phyloP scores from a whole-genome alignment of 2,797 vertebrate genomes.

The Enteromius trimaculatus region DNA sequence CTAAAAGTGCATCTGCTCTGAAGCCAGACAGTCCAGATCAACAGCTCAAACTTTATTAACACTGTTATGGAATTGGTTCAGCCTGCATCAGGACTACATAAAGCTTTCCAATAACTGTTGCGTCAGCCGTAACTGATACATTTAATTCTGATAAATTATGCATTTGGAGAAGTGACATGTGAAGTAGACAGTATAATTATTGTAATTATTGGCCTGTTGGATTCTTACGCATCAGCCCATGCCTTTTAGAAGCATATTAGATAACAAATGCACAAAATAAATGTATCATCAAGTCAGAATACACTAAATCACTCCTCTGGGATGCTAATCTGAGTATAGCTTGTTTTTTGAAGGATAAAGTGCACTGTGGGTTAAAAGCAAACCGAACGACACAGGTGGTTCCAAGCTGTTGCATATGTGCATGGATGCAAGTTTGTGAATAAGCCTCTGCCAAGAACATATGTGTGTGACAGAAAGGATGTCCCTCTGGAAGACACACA shows the following conservation, averaged over 20 bases:
- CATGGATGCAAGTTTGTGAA: constrained; percentile 23
- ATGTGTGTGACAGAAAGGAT: constrained; percentile 37
- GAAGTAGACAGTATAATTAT: background rate
- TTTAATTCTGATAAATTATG: background rate
- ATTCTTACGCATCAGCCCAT: background rate
- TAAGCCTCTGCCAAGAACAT: constrained; percentile 18
- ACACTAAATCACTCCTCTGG: background rate
- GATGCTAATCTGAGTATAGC: background rate
- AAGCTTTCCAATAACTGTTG: background rate
- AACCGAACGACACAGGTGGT: background rate
- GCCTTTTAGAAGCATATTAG: background rate
- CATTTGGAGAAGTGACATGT: background rate
- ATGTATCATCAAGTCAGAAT: background rate
- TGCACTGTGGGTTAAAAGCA: background rate
- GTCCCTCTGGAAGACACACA: constrained; percentile 58
- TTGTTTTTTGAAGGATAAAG: background rate
- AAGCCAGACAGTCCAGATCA: background rate
- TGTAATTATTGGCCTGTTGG: background rate
- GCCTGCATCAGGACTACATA: background rate
- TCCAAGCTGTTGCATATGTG: constrained; percentile 25
- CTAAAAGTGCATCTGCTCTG: background rate
- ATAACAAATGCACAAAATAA: background rate
- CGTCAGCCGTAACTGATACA: background rate
- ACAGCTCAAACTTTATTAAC: background rate
- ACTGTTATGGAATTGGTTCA: background rate